Evolutionary conservation across 2,888 invertebrate species (phyloP).

Genomic region (Petrolisthes cinctipes): DNA sequence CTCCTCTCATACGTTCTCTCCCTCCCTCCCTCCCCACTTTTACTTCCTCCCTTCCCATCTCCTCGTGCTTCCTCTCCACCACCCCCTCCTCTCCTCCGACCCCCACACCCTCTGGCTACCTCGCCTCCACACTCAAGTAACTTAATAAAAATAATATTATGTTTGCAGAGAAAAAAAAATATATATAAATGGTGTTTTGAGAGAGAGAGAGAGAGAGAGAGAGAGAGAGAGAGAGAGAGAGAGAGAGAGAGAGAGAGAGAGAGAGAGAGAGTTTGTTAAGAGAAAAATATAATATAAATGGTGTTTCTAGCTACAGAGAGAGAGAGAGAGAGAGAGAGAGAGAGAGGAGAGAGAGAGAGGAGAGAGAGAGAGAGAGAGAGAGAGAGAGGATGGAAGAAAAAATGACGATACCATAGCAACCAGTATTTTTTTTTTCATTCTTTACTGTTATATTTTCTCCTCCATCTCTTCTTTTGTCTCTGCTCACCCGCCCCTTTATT

Average conservation of each 20-base stretch:
- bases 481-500: too few species aligned
- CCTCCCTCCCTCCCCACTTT: neutral
- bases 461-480: too few species aligned
- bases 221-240: slow-evolving; percentile 20
- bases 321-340: too few species aligned
- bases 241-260: neutral
- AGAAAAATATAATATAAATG: too few species aligned
- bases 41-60: neutral
- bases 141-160: neutral
- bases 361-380: too few species aligned
- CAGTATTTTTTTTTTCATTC: too few species aligned
- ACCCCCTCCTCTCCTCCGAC: neutral
- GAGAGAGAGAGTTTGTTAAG: too few species aligned
- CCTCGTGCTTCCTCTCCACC: neutral
- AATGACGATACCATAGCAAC: too few species aligned
- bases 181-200: neutral
- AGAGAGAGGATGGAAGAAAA: too few species aligned
- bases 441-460: too few species aligned
- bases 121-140: neutral
- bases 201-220: slow-evolving; percentile 6
- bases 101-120: neutral
- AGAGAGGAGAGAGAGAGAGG: too few species aligned
- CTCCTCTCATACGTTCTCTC: neutral
- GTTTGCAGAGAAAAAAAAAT: neutral
- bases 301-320: too few species aligned